Evolutionary conservation across 1,140 invertebrate species (phyloP), one percentile per base, ranked within the genome.

Genomic region (Danaus plexippus): DNA sequence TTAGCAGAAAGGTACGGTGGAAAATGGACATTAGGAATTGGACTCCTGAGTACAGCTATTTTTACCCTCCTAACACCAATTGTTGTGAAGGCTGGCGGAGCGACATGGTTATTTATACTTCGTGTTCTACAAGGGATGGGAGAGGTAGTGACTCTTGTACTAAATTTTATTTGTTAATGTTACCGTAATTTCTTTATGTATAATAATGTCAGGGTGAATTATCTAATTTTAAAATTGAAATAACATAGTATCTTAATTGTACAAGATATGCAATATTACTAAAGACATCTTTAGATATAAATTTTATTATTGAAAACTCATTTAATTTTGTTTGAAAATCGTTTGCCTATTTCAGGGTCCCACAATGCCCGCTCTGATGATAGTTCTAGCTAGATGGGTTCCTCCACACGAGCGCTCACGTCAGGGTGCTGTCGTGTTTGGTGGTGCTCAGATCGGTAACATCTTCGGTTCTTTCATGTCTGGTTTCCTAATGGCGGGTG

Each of bases 311-410:
- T 1, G 3, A 15, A 15, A 15, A 15, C 3, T 1, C 1, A 1
- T 15, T 15, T 15, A 15, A 15, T 1, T 32, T 32, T 32, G 22
- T 8, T 32, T 32, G 7, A 32, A 32, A 32, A 52, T 51, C n/a
- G 47, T 9, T 52, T 43, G 52, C 22, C 48, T 48, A 41, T 74
- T 79, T 43, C 67, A 92, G 89, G 93, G 93, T 49, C 92, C 92
- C 1, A 94, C 92, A 12, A 94, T 93, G 82, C 93, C 93, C 9
- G 92, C 92, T 0, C 69, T 94, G 12, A 93, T 92, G 77, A 90
- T 90, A 0, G 84, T 94, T 40, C 75, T 94, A 1, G 91, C 93
- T 2, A 89, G 92, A 66, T 94, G 93, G 93, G 91, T 92, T 0
- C 93, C 93, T 1, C 88, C 90, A 0, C 88, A 90, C 47, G 93